A percentile compares a stretch with the other conserved stretches of the same genome.
Evolutionary conservation across 2,113 vertebrate species (phyloP).

Genomic region (Bungarus multicinctus): DNA sequence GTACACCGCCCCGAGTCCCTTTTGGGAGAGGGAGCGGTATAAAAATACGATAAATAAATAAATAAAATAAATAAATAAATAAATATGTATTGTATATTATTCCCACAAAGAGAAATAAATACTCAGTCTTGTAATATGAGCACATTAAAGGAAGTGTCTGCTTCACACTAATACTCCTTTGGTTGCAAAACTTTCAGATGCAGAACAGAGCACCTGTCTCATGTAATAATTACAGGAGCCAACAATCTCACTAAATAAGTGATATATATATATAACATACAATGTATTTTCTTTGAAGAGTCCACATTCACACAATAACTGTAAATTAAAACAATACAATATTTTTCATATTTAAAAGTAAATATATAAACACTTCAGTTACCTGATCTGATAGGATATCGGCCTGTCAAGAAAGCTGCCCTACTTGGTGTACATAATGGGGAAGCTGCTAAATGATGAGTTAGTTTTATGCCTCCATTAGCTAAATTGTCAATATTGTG

Average conservation of each 20-base stretch:
- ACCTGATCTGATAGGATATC: conserved; percentile 88
- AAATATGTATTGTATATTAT: too few relatives aligned
- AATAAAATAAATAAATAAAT: too few relatives aligned
- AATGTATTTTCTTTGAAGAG: neutral
- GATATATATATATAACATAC: neutral
- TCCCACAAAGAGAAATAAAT: neutral
- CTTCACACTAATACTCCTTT: neutral
- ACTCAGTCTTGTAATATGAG: neutral
- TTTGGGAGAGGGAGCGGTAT: too few relatives aligned
- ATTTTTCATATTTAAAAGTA: neutral
- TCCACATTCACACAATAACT: neutral
- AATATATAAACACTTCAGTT: conserved; percentile 6
- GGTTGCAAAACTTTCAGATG: neutral
- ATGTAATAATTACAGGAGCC: neutral
- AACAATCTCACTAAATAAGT: neutral
- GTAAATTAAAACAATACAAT: neutral
- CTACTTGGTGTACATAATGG: conserved; percentile 88
- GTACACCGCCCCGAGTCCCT: too few relatives aligned
- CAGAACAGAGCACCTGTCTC: neutral
- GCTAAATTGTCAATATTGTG: conserved; percentile 82
- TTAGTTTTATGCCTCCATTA: conserved; percentile 77
- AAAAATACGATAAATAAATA: too few relatives aligned
- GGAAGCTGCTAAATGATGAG: conserved; percentile 83
- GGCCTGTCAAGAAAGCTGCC: conserved; percentile 87
- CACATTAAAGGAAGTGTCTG: neutral